Percentiles rank a stretch among this genome's conserved stretches.
Conservation (phyloP, 2,797 vertebrate genomes). For the Prunella strophiata region DNA sequence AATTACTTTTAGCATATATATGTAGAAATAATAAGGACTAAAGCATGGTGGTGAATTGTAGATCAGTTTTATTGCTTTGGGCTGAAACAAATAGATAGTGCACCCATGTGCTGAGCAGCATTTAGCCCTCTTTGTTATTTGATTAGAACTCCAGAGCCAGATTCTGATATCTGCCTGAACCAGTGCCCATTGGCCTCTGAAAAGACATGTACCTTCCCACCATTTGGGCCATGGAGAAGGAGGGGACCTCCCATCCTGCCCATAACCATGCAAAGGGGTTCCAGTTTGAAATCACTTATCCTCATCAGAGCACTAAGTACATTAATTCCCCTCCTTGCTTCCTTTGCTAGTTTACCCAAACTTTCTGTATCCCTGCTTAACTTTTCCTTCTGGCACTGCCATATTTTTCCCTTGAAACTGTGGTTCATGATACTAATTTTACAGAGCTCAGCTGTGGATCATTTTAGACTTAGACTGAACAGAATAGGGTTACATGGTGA, state of each 20-base stretch:
- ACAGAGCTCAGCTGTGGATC: background rate
- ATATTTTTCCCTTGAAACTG: background rate
- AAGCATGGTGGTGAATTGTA: background rate
- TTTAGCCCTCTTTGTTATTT: background rate
- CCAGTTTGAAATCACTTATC: background rate
- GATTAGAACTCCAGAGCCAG: background rate
- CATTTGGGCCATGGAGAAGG: background rate
- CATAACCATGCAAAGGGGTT: background rate
- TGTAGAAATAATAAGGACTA: background rate
- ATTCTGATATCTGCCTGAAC: background rate
- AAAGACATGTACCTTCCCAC: background rate
- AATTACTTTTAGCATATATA: background rate
- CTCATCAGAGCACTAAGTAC: background rate
- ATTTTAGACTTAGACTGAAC: background rate
- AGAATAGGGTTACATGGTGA: background rate
- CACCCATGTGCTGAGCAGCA: background rate
- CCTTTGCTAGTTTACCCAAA: background rate
- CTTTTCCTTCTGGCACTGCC: background rate
- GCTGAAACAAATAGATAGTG: background rate
- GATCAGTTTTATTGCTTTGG: background rate
- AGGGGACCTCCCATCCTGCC: background rate
- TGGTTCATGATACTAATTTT: background rate
- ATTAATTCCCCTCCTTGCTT: background rate
- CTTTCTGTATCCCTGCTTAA: background rate
- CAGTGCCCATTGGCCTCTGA: background rate